Percentiles rank a stretch among this genome's conserved stretches.
These are phyloP conservation scores for Dallia pectoralis DNA, from an alignment of 2,797 vertebrate genomes.

Conservation along the genomic window DNA sequence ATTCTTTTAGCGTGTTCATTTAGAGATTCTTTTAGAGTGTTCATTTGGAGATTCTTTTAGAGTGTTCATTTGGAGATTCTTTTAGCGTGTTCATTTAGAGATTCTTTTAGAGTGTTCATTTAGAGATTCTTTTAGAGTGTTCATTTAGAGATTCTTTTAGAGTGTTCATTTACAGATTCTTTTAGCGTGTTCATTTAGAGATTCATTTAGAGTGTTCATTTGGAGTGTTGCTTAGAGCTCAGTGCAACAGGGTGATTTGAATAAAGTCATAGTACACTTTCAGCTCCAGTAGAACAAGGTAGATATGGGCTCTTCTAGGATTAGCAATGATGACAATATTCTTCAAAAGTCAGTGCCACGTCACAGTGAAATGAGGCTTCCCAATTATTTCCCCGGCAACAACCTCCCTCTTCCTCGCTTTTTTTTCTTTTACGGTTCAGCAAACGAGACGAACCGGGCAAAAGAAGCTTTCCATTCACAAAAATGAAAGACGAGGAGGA, in stretches of 20 bases:
- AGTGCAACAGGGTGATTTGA: background rate
- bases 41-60: too few species aligned
- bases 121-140: too few species aligned
- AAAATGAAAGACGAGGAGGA: slow-evolving; percentile 37
- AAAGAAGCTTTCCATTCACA: slow-evolving; percentile 33
- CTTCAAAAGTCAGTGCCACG: slow-evolving; percentile 51
- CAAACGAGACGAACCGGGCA: slow-evolving; percentile 41
- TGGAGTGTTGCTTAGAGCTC: background rate
- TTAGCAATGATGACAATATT: background rate
- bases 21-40: too few species aligned
- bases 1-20: too few species aligned
- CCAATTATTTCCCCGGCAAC: slow-evolving; percentile 50
- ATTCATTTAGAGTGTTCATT: background rate
- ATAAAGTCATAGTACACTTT: background rate
- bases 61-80: too few species aligned
- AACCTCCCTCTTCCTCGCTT: slow-evolving; percentile 37
- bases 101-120: too few species aligned
- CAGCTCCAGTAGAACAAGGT: background rate
- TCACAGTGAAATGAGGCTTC: slow-evolving; percentile 31
- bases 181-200: too few species aligned
- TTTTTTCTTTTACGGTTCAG: slow-evolving; percentile 49
- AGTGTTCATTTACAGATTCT: too few species aligned
- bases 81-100: too few species aligned
- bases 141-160: too few species aligned
- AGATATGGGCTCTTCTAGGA: background rate